phyloP scores from a whole-genome alignment of 2,888 invertebrate genomes.

The Cephus spinipes region DNA sequence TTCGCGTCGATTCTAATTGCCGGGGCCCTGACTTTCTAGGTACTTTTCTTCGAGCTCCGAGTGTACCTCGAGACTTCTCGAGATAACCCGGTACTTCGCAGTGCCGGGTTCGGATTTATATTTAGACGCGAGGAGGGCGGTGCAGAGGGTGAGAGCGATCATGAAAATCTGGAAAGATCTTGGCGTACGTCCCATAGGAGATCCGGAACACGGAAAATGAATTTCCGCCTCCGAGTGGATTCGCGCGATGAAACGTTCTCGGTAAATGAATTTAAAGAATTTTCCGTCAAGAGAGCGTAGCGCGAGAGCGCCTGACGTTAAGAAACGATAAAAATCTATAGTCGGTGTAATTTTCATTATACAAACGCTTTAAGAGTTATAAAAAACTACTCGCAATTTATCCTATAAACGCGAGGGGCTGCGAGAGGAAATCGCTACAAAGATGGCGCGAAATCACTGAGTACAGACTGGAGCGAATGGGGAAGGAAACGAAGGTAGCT shows the following conservation, averaged over 20 bases:
- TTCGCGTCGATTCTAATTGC: neutral
- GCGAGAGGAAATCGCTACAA: neutral
- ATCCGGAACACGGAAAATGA: neutral
- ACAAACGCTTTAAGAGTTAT: neutral
- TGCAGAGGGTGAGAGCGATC: neutral
- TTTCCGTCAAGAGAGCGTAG: neutral
- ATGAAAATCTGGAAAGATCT: neutral
- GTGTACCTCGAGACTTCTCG: neutral
- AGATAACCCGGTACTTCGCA: neutral
- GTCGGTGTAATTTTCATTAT: neutral
- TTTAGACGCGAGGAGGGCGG: neutral
- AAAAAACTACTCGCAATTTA: neutral
- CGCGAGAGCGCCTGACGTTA: neutral
- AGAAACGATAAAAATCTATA: neutral
- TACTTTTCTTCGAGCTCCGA: neutral
- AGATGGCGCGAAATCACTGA: neutral
- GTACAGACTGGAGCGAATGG: neutral
- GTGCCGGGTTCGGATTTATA: neutral
- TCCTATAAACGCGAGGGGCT: conserved; percentile 10
- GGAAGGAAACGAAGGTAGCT: conserved; percentile 6
- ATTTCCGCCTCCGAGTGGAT: neutral
- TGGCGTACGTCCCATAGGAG: neutral
- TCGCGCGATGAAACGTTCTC: neutral
- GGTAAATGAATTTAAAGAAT: neutral
- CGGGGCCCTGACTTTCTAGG: neutral